Evolutionary conservation across 1,140 invertebrate species (phyloP), one percentile per base, ranked within the genome.

Genomic region (Nasonia vitripennis): DNA sequence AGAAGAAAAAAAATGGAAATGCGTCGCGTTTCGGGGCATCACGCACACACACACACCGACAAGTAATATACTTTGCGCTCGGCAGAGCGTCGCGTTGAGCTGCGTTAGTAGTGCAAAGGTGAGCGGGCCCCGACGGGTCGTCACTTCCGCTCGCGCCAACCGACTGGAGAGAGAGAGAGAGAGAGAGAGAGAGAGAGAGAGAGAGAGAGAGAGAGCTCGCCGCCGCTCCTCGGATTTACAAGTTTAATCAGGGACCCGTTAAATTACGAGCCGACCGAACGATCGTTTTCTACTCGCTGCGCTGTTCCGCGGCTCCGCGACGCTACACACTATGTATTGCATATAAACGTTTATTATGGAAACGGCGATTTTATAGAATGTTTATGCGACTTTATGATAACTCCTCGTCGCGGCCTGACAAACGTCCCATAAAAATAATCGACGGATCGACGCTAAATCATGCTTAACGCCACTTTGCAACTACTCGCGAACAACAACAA

Each of bases 201-300:
- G 55, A 20, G 17, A 17, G 51, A 55, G 51, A 55, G 17, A 62
- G 20, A n/a, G 55, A 73, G 91, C 90, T 89, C 90, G 89, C 90
- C 91, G 89, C 89, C 90, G 88, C 91, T 91, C 51, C 45, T 82
- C 14, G 86, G 91, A 93, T 93, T 93, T 93, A 93, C 92, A 93
- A 93, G 92, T 93, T 93, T 93, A 93, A 93, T 93, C 92, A 91
- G 90, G 83, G 88, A 87, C 89, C 91, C 92, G 91, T 92, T 92
- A 91, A 93, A 93, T 91, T 92, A 85, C 84, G 37, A 70, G 20
- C 23, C 75, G 75, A 17, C 48, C n/a, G 31, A 12, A 7, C 74
- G 74, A 62, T 62, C 55, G n/a, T 62, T 62, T 62, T n/a, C 55
- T 62, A n/a, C 55, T 62, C 55, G 14, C 20, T 7, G 55, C 20